These are phyloP conservation scores for Ophthalmolycus amberensis DNA, from an alignment of 2,113 vertebrate genomes.

Conservation along the genomic window DNA sequence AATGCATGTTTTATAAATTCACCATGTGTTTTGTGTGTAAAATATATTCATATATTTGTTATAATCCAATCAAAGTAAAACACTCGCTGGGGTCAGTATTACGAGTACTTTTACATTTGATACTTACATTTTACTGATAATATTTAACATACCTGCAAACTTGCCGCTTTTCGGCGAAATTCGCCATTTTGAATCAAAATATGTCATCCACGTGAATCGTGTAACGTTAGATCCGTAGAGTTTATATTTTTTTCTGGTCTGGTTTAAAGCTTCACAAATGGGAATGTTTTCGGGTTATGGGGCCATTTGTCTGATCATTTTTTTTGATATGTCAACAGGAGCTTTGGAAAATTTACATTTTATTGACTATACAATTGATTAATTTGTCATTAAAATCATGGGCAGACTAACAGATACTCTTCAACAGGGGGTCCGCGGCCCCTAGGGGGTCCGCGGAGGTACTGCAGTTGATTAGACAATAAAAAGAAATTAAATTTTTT, in stretches of 20 bases:
- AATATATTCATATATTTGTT: neutral
- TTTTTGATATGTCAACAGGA: neutral
- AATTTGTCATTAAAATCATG: neutral
- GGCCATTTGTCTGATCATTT: neutral
- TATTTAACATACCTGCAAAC: neutral
- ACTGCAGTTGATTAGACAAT: too few species aligned
- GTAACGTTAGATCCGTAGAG: too few species aligned
- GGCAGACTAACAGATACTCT: neutral
- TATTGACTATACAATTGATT: neutral
- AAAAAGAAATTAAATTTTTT: too few species aligned
- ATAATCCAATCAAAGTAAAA: neutral
- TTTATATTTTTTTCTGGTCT: too few species aligned
- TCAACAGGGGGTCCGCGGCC: too few species aligned
- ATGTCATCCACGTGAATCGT: too few species aligned
- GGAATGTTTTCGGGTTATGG: neutral
- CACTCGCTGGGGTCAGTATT: neutral
- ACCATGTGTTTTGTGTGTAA: neutral
- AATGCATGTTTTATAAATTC: neutral
- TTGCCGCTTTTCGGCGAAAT: too few species aligned
- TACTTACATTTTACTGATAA: neutral
- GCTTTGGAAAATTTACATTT: neutral
- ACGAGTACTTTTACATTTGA: neutral
- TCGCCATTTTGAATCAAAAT: too few species aligned
- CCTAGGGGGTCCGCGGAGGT: too few species aligned
- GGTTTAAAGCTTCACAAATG: neutral